Evolutionary conservation across 1,140 invertebrate genomes (phyloP), one percentile per base, ranked within the genome.

Genomic region (Diorhabda elongata): DNA sequence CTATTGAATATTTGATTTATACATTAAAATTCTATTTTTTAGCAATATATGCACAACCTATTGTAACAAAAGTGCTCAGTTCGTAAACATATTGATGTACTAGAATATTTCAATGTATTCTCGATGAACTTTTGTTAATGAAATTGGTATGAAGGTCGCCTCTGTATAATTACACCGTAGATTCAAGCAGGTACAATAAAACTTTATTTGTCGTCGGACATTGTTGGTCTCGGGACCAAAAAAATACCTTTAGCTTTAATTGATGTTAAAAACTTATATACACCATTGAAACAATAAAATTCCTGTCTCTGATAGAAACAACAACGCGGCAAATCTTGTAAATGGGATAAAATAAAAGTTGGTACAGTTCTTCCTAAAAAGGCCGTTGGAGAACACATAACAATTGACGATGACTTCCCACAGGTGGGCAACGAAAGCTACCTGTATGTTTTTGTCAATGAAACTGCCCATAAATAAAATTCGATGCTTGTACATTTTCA

Each of bases 121-220:
- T 26, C 26, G 26, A 26, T 26, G 26, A 26, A 26, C 26, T 26
- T 26, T 26, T 26, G 26, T 26, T 26, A 26, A 26, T 26, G 26
- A 26, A 26, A 26, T 26, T 26, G 26, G 26, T 2, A 26, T 26
- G 26, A 26, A 26, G 26, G 26, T 26, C 26, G 26, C 26, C 26
- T 1, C 26, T 26, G 26, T 26, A 26, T 26, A 26, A 64, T 52
- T 64, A 26, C 41, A 52, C 45, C 56, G 42, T 52, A 64, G n/a
- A 7, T 47, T 45, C 45, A 64, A 52, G 44, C 45, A 64, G 63
- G 63, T 52, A 64, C 44, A 42, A 57, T 64, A 64, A 64, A 64
- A 64, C 63, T 64, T 64, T 64, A 64, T 64, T 64, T 64, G 63
- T 64, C 63, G 63, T 64, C 63, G 63, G 26, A 64, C 63, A 41